A percentile compares a stretch with the other conserved stretches of the same genome.
Evolutionary conservation across 2,797 vertebrate species (phyloP).

Genomic region (Chrysocyon brachyurus): DNA sequence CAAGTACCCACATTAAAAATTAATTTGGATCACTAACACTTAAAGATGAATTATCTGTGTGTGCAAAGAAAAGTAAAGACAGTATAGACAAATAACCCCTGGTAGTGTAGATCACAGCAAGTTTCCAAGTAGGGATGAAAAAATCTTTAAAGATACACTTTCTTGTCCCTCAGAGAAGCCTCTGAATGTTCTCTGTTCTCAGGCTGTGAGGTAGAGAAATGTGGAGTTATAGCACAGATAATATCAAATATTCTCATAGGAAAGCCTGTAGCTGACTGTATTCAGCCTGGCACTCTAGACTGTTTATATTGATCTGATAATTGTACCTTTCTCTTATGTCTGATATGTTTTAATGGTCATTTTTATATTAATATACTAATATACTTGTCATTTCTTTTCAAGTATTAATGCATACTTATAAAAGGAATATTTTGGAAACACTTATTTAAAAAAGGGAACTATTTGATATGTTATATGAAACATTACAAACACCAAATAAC

Average conservation of each 20-base stretch:
- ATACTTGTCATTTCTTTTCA: neutral
- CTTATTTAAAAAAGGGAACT: neutral
- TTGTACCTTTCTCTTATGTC: neutral
- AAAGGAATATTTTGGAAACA: neutral
- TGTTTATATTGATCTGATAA: neutral
- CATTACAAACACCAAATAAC: neutral
- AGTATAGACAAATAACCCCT: neutral
- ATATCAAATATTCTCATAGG: neutral
- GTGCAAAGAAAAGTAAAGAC: neutral
- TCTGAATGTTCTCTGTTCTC: neutral
- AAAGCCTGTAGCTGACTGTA: fast-evolving
- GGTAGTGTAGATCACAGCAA: neutral
- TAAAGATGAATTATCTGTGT: neutral
- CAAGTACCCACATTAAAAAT: neutral
- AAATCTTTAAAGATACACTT: neutral
- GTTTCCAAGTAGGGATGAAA: neutral
- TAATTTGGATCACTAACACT: neutral
- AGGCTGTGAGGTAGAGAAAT: neutral
- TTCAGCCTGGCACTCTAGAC: neutral
- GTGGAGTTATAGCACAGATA: neutral
- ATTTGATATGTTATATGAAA: neutral
- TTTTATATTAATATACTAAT: neutral
- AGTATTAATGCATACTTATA: neutral
- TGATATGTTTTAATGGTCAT: neutral
- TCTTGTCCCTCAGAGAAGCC: neutral